Conservation (phyloP, 1,140 invertebrate genomes). For the Sitodiplosis mosellana region DNA sequence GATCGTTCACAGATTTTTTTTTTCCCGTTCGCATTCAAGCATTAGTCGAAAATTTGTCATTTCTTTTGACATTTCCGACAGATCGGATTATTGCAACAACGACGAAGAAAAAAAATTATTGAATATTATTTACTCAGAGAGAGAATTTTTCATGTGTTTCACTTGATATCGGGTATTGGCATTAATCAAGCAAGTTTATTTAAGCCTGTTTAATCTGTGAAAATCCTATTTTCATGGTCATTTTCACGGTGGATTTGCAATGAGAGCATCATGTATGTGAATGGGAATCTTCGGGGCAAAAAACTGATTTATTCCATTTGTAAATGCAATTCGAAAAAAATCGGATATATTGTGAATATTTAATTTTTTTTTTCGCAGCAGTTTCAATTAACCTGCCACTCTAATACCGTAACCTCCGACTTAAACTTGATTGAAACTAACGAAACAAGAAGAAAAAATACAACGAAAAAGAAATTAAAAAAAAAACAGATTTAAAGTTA, state of each 20-base stretch:
- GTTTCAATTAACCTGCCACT: not conserved
- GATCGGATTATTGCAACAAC: not conserved
- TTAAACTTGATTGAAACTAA: not conserved
- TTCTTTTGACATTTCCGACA: slow-evolving; percentile 6
- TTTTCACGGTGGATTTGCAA: no score
- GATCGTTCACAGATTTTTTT: slow-evolving; percentile 9
- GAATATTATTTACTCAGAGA: no score
- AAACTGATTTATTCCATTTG: no score
- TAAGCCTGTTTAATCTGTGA: no score
- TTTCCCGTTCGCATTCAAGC: slow-evolving; percentile 19
- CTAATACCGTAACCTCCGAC: not conserved
- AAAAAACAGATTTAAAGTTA: not conserved
- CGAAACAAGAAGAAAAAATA: not conserved
- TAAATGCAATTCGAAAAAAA: no score
- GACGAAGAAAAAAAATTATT: no score
- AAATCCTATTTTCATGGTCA: no score
- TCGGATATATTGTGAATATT: not conserved
- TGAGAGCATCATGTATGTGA: no score
- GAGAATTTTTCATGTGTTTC: no score
- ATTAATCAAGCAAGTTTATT: no score
- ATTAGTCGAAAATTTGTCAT: slow-evolving; percentile 13
- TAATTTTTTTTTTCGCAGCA: not conserved
- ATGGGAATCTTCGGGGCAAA: no score
- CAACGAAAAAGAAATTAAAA: not conserved
- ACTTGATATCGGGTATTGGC: no score